These are phyloP conservation scores for Micrasema longulum DNA, from an alignment of 1,140 invertebrate genomes.

Conservation along the genomic window DNA sequence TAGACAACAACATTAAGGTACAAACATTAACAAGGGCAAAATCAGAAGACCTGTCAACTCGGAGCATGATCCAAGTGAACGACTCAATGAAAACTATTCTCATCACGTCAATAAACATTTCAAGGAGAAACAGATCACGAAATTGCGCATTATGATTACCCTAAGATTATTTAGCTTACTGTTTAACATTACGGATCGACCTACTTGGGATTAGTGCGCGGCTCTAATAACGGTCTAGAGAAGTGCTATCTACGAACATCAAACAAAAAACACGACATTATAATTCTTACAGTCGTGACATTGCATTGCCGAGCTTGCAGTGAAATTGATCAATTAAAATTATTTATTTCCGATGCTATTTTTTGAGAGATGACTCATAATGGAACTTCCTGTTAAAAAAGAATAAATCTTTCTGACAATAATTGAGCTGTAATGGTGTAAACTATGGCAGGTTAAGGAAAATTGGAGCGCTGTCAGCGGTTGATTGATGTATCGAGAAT, in stretches of 20 bases:
- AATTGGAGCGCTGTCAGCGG: too few species aligned
- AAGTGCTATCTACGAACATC: background rate
- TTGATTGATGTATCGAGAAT: too few species aligned
- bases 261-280: slow-evolving; percentile 6
- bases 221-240: background rate
- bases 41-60: background rate
- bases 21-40: too few species aligned
- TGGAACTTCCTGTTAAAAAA: too few species aligned
- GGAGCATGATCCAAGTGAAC: background rate
- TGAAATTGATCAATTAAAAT: too few species aligned
- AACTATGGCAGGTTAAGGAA: too few species aligned
- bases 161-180: slow-evolving; percentile 19
- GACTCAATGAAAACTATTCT: slow-evolving; percentile 8
- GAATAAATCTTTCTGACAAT: too few species aligned
- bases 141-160: slow-evolving; percentile 21
- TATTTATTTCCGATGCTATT: too few species aligned
- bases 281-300: background rate
- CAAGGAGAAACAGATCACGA: slow-evolving; percentile 34
- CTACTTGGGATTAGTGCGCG: slow-evolving; percentile 26
- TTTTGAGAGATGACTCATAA: too few species aligned
- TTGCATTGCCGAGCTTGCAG: too few species aligned
- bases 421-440: too few species aligned
- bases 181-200: slow-evolving; percentile 10
- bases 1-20: too few species aligned
- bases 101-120: slow-evolving; percentile 16